Evolutionary conservation across 2,797 vertebrate species (phyloP).

Genomic region (Columba guinea): DNA sequence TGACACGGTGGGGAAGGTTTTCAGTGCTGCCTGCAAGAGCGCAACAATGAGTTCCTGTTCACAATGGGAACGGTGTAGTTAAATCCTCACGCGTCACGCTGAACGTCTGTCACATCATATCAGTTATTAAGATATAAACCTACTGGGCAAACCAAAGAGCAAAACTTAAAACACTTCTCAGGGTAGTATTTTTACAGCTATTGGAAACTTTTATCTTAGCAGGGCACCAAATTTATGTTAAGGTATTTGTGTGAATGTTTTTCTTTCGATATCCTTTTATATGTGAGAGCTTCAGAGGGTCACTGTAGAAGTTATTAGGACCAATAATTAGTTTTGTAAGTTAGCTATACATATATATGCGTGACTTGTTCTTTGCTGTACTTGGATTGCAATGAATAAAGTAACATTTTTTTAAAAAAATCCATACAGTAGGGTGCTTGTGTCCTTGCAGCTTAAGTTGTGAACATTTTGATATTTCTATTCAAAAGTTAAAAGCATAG

Average conservation of each 20-base stretch:
- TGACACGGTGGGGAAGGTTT: not conserved
- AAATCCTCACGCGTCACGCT: accelerated
- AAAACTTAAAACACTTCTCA: not conserved
- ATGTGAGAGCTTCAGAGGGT: not conserved
- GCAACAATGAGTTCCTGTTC: not conserved
- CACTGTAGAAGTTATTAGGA: not conserved
- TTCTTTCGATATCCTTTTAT: not conserved
- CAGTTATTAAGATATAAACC: not conserved
- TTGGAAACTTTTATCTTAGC: not conserved
- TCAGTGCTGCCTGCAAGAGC: not conserved
- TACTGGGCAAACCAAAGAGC: not conserved
- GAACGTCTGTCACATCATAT: not conserved
- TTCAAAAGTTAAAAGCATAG: not conserved
- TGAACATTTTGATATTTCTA: not conserved
- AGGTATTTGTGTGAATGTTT: not conserved
- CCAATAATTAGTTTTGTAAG: not conserved
- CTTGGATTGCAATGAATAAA: not conserved
- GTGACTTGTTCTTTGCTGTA: not conserved
- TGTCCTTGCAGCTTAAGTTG: not conserved
- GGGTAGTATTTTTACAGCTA: not conserved
- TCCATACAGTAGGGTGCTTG: not conserved
- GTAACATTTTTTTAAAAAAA: not conserved
- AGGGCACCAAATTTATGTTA: not conserved
- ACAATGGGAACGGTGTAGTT: not conserved
- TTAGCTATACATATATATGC: not conserved